phyloP scores from a whole-genome alignment of 1,140 invertebrate species.

The Anastatus disparis region DNA sequence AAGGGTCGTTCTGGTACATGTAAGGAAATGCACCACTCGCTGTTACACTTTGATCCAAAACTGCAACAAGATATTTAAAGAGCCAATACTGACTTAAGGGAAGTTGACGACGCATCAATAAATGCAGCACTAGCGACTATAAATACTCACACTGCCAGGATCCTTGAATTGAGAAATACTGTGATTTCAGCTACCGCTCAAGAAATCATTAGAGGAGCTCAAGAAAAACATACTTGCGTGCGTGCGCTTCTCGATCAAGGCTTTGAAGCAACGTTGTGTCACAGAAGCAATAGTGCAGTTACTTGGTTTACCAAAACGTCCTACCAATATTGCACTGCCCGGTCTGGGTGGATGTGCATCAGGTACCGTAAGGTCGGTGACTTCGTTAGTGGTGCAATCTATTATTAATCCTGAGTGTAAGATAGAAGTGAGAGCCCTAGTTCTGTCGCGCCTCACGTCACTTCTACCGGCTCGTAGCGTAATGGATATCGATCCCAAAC shows the following conservation, averaged over 20 bases:
- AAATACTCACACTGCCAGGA: neutral
- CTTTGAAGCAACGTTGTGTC: too few species aligned
- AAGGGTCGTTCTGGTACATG: neutral
- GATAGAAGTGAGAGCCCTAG: too few species aligned
- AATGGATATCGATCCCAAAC: neutral
- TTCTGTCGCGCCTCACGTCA: conserved; percentile 7
- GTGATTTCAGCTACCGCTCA: too few species aligned
- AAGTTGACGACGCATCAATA: neutral
- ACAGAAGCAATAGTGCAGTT: too few species aligned
- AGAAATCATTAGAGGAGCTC: too few species aligned
- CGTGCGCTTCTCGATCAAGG: too few species aligned
- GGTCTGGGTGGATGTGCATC: neutral
- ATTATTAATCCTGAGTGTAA: neutral
- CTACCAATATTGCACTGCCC: neutral
- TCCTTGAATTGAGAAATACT: neutral
- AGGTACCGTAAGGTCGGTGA: neutral
- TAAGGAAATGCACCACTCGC: conserved; percentile 2
- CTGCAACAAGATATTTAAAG: too few species aligned
- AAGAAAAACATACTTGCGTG: too few species aligned
- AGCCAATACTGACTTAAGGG: neutral
- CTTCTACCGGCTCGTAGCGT: neutral
- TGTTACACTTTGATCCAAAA: neutral
- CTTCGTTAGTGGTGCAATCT: neutral
- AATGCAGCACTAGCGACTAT: neutral
- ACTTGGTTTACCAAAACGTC: too few species aligned